phyloP scores from a whole-genome alignment of 2,113 vertebrate genomes.

The Limnothrissa miodon region DNA sequence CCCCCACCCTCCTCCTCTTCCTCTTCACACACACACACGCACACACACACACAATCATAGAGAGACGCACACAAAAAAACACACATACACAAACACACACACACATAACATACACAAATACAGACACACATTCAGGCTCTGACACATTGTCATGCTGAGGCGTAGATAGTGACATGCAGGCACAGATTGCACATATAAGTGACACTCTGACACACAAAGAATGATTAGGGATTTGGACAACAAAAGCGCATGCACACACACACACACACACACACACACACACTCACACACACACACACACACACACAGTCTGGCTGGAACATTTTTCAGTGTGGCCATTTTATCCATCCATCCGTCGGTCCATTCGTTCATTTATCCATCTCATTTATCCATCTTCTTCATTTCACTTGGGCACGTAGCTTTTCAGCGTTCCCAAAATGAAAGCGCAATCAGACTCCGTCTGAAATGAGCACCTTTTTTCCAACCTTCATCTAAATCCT shows the following conservation, averaged over 20 bases:
- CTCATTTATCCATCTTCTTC: conserved; percentile 24
- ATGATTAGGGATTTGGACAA: neutral
- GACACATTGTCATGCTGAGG: neutral
- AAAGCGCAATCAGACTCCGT: neutral
- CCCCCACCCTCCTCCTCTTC: conserved; percentile 42
- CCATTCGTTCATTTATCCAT: neutral
- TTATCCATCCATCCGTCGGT: conserved; percentile 17
- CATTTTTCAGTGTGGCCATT: conserved; percentile 9
- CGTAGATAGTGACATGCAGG: neutral
- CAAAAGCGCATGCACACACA: neutral
- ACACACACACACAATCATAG: neutral
- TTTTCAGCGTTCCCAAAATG: neutral
- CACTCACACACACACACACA: conserved; percentile 13
- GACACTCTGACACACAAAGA: neutral
- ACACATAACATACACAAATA: neutral
- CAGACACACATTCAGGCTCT: too few species aligned
- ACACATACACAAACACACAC: neutral
- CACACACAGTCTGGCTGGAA: neutral
- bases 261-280: conserved; percentile 25
- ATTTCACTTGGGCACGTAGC: neutral
- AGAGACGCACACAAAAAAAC: neutral
- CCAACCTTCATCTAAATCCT: neutral
- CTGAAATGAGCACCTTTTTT: too few species aligned
- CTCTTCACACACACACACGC: neutral
- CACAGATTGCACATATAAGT: neutral